Evolutionary conservation across 2,113 vertebrate species (phyloP), one percentile per base, ranked within the genome.

Genomic region (Callospermophilus lateralis): DNA sequence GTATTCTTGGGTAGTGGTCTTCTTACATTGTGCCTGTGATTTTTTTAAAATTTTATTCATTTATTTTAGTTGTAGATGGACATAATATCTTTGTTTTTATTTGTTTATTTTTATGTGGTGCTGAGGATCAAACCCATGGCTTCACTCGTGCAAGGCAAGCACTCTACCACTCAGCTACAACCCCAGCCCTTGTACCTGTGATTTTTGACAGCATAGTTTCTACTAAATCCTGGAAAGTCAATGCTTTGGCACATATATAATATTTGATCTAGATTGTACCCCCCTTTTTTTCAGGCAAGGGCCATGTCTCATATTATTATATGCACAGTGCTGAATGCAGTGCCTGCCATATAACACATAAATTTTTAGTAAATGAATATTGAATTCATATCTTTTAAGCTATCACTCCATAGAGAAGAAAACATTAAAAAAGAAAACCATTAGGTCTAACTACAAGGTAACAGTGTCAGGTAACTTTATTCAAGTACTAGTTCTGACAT

Each of bases 401-500:
- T 48, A 42, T 42, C 3, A 22, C 3, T 11, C 19, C 37, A 70
- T 15, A 22, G 34, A 93, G 6, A 53, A 72, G 19, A 94, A 74
- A 80, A 77, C 88, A 13, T 39, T 15, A 70, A 89, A 93, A 93
- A 5, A 10, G 45, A 74, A 55, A 32, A 74, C 48, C 28, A 89
- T 10, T 3, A 48, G 85, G 84, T 30, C 3, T 93, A 30, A 76
- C 30, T 84, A 22, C 3, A 17, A 77, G 16, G 80, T 53, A 65
- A 77, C 83, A 63, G 8, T 76, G 7, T 42, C 61, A 90, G 30
- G 58, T 39, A 77, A 80, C 32, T 84, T 48, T 65, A 81, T 85
- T 87, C 65, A 90, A 81, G 16, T 24, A 11, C 2, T 95, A 39
- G 78, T 96, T 80, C 17, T 94, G 45, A 32, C 48, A 65, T 88